Evolutionary conservation across 2,888 invertebrate genomes (phyloP), one percentile per base, ranked within the genome.

Genomic region (Drosophila pseudotakahashii): DNA sequence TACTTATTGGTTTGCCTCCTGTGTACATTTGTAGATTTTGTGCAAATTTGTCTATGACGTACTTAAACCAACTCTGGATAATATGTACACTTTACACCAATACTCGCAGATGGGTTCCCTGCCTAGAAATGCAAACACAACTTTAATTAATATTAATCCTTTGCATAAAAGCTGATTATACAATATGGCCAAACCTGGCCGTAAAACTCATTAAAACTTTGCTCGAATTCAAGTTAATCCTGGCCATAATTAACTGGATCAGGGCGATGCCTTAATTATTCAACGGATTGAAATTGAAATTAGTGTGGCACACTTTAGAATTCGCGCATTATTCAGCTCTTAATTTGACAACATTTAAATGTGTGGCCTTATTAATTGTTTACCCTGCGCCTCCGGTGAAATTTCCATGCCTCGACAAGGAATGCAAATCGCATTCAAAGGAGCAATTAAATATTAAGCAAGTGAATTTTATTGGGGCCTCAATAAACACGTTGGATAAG

Each of bases 81-180:
- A 44, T 44, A 30, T 59, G 16, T 62, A 59, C 45, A 59, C 45
- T 32, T 45, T 39, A 45, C 44, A 44, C 19, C 16, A 10, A 16
- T 30, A 19, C 14, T 26, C 32, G 19, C 59, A 63, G 63, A 36
- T 63, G 62, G 32, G 19, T 23, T 7, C n/a, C n/a, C 9, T 9
- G 36, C n/a, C 53, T 3, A 32, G 68, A 45, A 84, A 84, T 76
- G 78, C 82, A 81, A 77, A 84, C 75, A 81, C 50, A 79, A 84
- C 79, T 81, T 87, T 84, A 84, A 84, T 81, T 84, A 87, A 87
- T 87, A 79, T 77, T 77, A 77, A 77, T 47, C 76, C 64, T 6
- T 7, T 7, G 32, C 36, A 58, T 60, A 59, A 34, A 71, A 72
- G 48, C 73, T 57, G 84, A 66, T 83, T 45, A 34, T 54, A 23